Percentiles rank a stretch among this genome's conserved stretches.
Conservation (phyloP, 2,113 vertebrate genomes). For the Pterophyllum scalare region DNA sequence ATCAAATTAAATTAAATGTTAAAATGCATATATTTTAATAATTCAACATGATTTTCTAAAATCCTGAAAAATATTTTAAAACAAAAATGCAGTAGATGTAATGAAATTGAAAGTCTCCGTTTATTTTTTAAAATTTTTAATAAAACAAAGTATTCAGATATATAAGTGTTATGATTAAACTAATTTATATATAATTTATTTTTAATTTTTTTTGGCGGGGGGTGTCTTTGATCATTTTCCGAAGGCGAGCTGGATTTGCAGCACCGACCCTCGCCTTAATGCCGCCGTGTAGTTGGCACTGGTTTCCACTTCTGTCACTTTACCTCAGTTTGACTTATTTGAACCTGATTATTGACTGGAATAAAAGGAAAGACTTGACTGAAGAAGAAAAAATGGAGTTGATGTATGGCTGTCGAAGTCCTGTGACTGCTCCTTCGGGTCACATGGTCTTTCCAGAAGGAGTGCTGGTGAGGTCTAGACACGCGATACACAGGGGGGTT, state of each 20-base stretch:
- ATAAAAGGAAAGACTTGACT: slow-evolving; percentile 40
- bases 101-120: background rate
- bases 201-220: too few species aligned
- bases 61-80: background rate
- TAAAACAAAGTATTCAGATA: background rate
- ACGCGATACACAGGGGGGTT: slow-evolving; percentile 78
- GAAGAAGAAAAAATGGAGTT: slow-evolving; percentile 2
- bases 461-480: slow-evolving; percentile 68
- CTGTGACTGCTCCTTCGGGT: slow-evolving; percentile 60
- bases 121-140: background rate
- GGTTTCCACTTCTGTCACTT: slow-evolving; percentile 42
- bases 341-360: slow-evolving; percentile 25
- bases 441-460: slow-evolving; percentile 68
- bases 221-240: background rate
- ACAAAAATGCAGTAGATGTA: background rate
- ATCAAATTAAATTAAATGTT: background rate
- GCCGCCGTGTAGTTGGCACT: background rate
- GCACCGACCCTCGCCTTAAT: slow-evolving; percentile 7
- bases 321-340: slow-evolving; percentile 44
- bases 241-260: background rate
- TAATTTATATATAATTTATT: background rate
- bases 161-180: background rate
- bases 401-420: slow-evolving; percentile 42
- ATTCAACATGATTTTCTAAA: background rate
- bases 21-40: background rate